Conservation (phyloP, 2,113 vertebrate species). For the Abramis brama region DNA sequence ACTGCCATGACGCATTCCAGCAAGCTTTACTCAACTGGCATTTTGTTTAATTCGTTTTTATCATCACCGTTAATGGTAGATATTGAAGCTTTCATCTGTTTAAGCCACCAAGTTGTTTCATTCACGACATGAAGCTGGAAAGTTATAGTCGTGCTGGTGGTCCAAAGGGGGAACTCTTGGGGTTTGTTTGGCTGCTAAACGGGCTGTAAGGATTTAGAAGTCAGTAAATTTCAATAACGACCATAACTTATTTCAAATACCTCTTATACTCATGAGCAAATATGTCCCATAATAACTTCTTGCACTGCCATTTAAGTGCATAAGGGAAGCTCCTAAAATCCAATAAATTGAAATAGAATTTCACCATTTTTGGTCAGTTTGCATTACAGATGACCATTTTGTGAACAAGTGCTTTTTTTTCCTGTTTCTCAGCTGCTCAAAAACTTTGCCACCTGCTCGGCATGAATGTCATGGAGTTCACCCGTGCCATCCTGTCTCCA, state of each 20-base stretch:
- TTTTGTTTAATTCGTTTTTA: conserved; percentile 18
- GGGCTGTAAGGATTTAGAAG: background rate
- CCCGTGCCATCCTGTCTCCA: conserved; percentile 93
- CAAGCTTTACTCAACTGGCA: conserved; percentile 26
- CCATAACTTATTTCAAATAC: conserved; percentile 21
- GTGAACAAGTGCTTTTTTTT: background rate
- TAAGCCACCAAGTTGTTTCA: background rate
- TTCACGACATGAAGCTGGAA: background rate
- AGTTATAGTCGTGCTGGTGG: conserved; percentile 15
- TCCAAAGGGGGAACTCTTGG: background rate
- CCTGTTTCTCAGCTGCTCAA: conserved; percentile 84
- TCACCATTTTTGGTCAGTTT: conserved; percentile 26
- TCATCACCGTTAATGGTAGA: conserved; percentile 15
- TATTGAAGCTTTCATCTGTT: conserved; percentile 18
- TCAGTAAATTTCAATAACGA: conserved; percentile 29
- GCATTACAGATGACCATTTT: background rate
- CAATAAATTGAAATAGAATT: background rate
- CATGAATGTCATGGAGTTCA: conserved; percentile 98
- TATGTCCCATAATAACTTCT: conserved; percentile 13
- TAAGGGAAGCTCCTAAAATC: conserved; percentile 9
- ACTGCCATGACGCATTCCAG: conserved; percentile 19
- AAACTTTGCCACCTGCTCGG: conserved; percentile 97
- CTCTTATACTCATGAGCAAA: background rate
- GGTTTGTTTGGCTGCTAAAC: conserved; percentile 27
- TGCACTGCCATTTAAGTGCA: conserved; percentile 17